Conservation (phyloP, 2,888 invertebrate genomes). For the Rhimphoctona megacephalus region DNA sequence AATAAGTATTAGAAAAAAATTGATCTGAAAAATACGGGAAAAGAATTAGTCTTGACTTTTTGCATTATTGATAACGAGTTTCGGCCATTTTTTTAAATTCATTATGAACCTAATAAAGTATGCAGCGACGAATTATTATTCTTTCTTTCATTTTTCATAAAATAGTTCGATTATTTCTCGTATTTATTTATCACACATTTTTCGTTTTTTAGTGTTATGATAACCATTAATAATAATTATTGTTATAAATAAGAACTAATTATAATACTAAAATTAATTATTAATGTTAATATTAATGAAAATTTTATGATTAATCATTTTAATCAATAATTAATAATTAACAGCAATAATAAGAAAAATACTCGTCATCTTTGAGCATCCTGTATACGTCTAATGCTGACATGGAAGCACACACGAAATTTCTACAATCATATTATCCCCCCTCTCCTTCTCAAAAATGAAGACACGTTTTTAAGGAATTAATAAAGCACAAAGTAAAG, state of each 20-base stretch:
- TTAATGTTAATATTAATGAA: slow-evolving; percentile 24
- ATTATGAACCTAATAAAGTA: slow-evolving; percentile 43
- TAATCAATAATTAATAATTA: slow-evolving; percentile 43
- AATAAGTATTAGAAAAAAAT: neutral
- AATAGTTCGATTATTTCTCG: slow-evolving; percentile 37
- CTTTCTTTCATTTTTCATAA: slow-evolving; percentile 34
- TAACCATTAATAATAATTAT: slow-evolving; percentile 21
- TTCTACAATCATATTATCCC: slow-evolving; percentile 72
- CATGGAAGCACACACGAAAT: slow-evolving; percentile 82
- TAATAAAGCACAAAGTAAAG: neutral
- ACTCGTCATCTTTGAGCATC: slow-evolving; percentile 68
- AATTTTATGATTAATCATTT: neutral
- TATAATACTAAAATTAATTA: slow-evolving; percentile 12
- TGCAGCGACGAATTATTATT: slow-evolving; percentile 40
- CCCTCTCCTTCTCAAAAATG: slow-evolving; percentile 41
- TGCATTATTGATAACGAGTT: slow-evolving; percentile 18
- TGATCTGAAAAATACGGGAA: neutral
- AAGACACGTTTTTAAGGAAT: neutral
- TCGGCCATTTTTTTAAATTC: neutral
- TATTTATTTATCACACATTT: slow-evolving; percentile 49
- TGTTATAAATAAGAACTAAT: slow-evolving; percentile 28
- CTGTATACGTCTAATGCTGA: slow-evolving; percentile 73
- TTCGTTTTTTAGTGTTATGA: slow-evolving; percentile 32
- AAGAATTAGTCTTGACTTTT: neutral
- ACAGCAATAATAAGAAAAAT: slow-evolving; percentile 61